phyloP scores from a whole-genome alignment of 2,797 vertebrate genomes.

The Xiphorhynchus erythropygius region DNA sequence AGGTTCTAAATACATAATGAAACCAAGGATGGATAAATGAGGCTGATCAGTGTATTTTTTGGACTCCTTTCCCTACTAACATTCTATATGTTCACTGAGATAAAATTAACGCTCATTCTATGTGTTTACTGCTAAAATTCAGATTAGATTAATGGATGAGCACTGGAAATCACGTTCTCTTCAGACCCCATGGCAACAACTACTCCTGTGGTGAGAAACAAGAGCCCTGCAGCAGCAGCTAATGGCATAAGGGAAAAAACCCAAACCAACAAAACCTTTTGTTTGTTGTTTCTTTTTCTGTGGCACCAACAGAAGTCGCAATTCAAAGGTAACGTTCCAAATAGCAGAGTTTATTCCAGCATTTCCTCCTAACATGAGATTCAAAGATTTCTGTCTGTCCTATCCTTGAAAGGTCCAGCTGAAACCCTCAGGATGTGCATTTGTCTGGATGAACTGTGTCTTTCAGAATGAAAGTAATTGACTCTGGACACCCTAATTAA shows the following conservation, averaged over 20 bases:
- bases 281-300: not conserved
- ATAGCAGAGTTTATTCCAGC: not conserved
- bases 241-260: not conserved
- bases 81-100: not conserved
- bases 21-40: not conserved
- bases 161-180: not conserved
- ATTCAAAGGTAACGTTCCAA: not conserved
- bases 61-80: not conserved
- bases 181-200: not conserved
- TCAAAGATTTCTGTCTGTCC: not conserved
- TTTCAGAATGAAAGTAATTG: not conserved
- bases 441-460: not conserved
- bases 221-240: not conserved
- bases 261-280: not conserved
- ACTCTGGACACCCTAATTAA: not conserved
- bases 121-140: not conserved
- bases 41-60: not conserved
- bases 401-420: not conserved
- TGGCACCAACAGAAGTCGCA: not conserved
- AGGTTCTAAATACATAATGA: not conserved
- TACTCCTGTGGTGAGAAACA: not conserved
- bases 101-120: not conserved
- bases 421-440: not conserved
- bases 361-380: not conserved
- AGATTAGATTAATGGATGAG: not conserved